Evolutionary conservation across 2,888 invertebrate species (phyloP).

Genomic region (Silvanus unidentatus): DNA sequence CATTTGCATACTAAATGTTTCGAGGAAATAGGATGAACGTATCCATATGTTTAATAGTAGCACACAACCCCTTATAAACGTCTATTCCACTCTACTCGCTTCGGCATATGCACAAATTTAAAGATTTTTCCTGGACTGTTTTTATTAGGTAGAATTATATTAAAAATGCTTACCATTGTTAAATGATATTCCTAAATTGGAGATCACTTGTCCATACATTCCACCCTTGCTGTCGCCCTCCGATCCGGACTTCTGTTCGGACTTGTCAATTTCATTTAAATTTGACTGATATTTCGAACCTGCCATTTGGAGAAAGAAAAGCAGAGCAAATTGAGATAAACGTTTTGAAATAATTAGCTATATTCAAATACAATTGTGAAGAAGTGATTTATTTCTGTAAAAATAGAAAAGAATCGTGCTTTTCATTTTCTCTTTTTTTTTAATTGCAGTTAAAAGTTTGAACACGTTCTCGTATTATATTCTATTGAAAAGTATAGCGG

Average conservation of each 20-base stretch:
- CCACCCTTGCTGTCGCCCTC: conserved; percentile 49
- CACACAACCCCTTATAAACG: no score
- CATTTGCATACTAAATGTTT: conserved; percentile 27
- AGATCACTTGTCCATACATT: conserved; percentile 27
- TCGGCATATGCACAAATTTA: conserved; percentile 2
- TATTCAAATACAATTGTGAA: no score
- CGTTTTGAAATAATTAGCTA: no score
- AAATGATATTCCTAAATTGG: not conserved
- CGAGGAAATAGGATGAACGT: conserved; percentile 16
- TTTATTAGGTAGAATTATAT: no score
- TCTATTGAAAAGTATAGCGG: conserved; percentile 27
- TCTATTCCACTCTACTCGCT: no score
- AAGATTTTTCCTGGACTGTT: conserved; percentile 3
- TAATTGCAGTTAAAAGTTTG: conserved; percentile 31
- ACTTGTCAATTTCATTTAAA: conserved; percentile 74
- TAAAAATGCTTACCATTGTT: not conserved
- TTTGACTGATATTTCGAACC: conserved; percentile 69
- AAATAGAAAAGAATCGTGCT: conserved; percentile 6
- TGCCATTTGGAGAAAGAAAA: conserved; percentile 48
- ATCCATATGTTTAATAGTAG: not conserved
- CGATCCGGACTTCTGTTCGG: conserved; percentile 64
- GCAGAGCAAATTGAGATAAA: not conserved
- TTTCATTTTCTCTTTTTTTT: conserved; percentile 30
- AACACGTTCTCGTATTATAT: conserved; percentile 27
- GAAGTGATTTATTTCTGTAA: no score